Evolutionary conservation across 2,888 invertebrate genomes (phyloP).

Genomic region (Drosophila kambysellisi): DNA sequence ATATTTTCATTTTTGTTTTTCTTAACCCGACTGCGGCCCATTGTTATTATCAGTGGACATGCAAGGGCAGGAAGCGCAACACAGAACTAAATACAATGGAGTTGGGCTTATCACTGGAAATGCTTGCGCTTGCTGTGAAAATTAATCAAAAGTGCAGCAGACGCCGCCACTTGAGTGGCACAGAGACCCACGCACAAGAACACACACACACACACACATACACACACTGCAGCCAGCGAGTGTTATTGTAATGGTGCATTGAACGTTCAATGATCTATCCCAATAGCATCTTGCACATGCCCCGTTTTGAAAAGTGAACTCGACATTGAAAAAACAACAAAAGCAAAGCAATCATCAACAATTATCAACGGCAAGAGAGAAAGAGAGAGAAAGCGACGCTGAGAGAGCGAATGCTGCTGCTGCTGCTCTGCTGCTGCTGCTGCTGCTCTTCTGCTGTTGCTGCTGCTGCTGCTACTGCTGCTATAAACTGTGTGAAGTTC

Average conservation of each 20-base stretch:
- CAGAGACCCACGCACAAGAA: slow-evolving; percentile 32
- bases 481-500: slow-evolving; percentile 74
- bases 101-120: slow-evolving; percentile 59
- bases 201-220: slow-evolving; percentile 13
- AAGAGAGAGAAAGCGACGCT: slow-evolving; percentile 18
- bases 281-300: slow-evolving; percentile 62
- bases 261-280: slow-evolving; percentile 77
- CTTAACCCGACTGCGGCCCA: slow-evolving; percentile 28
- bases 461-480: background rate
- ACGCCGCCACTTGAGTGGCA: slow-evolving; percentile 69
- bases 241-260: slow-evolving; percentile 56
- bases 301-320: slow-evolving; percentile 76
- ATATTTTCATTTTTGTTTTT: slow-evolving; percentile 11
- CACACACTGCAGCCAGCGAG: slow-evolving; percentile 12
- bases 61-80: slow-evolving; percentile 72
- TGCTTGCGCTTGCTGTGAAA: slow-evolving; percentile 44
- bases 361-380: slow-evolving; percentile 32
- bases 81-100: slow-evolving; percentile 41
- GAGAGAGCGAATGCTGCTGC: slow-evolving; percentile 12
- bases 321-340: slow-evolving; percentile 74
- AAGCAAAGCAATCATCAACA: slow-evolving; percentile 51
- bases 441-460: background rate
- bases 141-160: slow-evolving; percentile 76
- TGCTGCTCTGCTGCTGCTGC: background rate
- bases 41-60: slow-evolving; percentile 69